These are phyloP conservation scores for Chrysochloris asiatica DNA, from an alignment of 2,113 vertebrate genomes.

Conservation along the genomic window DNA sequence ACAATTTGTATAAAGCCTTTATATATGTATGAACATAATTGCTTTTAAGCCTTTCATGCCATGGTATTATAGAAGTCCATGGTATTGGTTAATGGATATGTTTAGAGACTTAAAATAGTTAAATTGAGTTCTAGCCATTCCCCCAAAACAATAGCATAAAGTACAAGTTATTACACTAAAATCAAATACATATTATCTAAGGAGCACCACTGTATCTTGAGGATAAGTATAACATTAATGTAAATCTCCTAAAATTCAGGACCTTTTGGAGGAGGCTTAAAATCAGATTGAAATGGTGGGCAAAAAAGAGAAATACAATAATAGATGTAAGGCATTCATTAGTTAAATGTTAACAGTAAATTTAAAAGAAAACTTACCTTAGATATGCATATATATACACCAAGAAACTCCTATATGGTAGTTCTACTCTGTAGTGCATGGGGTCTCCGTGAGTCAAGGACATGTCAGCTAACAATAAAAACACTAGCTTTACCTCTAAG, in stretches of 20 bases:
- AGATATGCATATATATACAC: too few species aligned
- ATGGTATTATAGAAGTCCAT: neutral
- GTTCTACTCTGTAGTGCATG: neutral
- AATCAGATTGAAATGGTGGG: neutral
- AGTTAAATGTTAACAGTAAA: neutral
- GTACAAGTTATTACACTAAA: neutral
- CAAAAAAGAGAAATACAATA: neutral
- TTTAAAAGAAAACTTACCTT: conserved; percentile 23
- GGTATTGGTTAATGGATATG: neutral
- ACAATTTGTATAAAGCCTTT: neutral
- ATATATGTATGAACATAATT: neutral
- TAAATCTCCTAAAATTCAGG: neutral
- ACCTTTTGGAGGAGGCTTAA: neutral
- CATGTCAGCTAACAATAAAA: neutral
- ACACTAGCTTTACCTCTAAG: neutral
- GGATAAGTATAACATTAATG: neutral
- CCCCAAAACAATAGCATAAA: neutral
- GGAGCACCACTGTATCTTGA: neutral
- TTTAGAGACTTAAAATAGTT: neutral
- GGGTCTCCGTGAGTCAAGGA: neutral
- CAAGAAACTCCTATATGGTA: neutral
- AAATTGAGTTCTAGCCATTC: neutral
- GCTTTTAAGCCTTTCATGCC: conserved; percentile 23
- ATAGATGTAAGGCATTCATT: neutral
- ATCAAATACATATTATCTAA: neutral